Evolutionary conservation across 1,140 invertebrate species (phyloP), one percentile per base, ranked within the genome.

Genomic region (Lepidotrigona ventralis): DNA sequence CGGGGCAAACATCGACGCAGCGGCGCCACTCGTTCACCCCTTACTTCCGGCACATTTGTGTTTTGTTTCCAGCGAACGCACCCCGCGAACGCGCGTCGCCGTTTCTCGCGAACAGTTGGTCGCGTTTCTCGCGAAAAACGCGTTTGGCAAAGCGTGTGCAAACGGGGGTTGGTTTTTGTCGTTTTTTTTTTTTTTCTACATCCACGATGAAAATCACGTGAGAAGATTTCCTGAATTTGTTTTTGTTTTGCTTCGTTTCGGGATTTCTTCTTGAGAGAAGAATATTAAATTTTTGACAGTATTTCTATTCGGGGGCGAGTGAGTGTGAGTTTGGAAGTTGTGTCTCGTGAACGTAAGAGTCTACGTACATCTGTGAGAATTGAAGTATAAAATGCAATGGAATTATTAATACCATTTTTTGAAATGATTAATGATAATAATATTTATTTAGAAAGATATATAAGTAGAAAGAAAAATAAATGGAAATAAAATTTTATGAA

Each of bases 31-130:
- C 86, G 84, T 90, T 90, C 87, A 86, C 85, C 91, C 91, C 90
- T 91, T 92, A 91, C 88, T 92, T 92, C 91, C 91, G 90, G 87
- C 89, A 92, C 91, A 92, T 92, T 92, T 92, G 90, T 91, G 90
- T 91, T 92, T 91, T 91, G 90, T 91, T 91, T 91, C 88, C 89
- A 90, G 88, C 85, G 86, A 86, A 75, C 85, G 85, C 81, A 75
- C 81, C 79, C 80, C 78, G 74, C 56, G 73, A 64, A 12, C 26
- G 53, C 33, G 76, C 85, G 80, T 90, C 85, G 86, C 56, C 80
- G 71, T 46, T 89, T 81, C 39, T 71, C 69, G 81, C 79, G 33
- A 76, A 74, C 72, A 79, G 70, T 86, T 81, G 80, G 81, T 74
- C 83, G 69, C 79, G 84, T 88, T 75, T 77, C 70, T 83, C 78